Evolutionary conservation across 1,140 invertebrate genomes (phyloP).

Genomic region (Coelopa frigida): DNA sequence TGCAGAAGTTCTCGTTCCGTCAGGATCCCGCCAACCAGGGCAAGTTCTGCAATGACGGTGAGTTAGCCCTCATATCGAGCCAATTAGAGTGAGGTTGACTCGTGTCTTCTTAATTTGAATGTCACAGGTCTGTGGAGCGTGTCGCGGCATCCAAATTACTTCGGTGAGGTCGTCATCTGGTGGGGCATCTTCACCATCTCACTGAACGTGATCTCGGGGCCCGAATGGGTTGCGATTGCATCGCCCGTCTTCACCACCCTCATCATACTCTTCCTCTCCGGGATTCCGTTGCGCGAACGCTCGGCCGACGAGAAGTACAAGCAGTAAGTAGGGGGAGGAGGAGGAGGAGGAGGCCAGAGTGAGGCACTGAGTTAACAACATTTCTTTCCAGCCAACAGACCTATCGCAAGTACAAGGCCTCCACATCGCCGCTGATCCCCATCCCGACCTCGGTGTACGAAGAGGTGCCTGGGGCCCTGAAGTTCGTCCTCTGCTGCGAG

Average conservation of each 20-base stretch:
- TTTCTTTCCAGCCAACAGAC: slow-evolving; percentile 59
- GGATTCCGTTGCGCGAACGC: slow-evolving; percentile 76
- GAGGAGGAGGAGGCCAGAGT: background rate
- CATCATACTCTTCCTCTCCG: slow-evolving; percentile 82
- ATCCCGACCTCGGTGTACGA: slow-evolving; percentile 77
- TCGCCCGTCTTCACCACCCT: slow-evolving; percentile 83
- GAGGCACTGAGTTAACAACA: background rate
- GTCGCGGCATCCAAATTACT: slow-evolving; percentile 91
- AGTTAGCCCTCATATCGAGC: slow-evolving; percentile 12
- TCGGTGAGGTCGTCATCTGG: slow-evolving; percentile 91
- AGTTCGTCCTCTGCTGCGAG: slow-evolving; percentile 78
- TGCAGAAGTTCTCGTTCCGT: slow-evolving; percentile 85
- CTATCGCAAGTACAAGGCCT: slow-evolving; percentile 78
- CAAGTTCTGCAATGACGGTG: slow-evolving; percentile 83
- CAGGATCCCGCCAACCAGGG: slow-evolving; percentile 80
- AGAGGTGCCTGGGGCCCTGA: slow-evolving; percentile 71
- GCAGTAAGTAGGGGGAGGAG: slow-evolving; percentile 55
- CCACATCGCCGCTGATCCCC: slow-evolving; percentile 80
- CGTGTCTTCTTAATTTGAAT: background rate
- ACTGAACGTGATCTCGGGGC: slow-evolving; percentile 71
- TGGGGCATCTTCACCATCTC: slow-evolving; percentile 89
- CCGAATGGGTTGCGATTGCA: slow-evolving; percentile 75
- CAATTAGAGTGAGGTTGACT: slow-evolving; percentile 5
- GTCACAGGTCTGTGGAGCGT: slow-evolving; percentile 74
- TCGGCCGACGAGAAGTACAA: slow-evolving; percentile 80